A percentile compares a stretch with the other conserved stretches of the same genome.
Conservation (phyloP, 1,140 invertebrate genomes). For the Platorchestia sp. region DNA sequence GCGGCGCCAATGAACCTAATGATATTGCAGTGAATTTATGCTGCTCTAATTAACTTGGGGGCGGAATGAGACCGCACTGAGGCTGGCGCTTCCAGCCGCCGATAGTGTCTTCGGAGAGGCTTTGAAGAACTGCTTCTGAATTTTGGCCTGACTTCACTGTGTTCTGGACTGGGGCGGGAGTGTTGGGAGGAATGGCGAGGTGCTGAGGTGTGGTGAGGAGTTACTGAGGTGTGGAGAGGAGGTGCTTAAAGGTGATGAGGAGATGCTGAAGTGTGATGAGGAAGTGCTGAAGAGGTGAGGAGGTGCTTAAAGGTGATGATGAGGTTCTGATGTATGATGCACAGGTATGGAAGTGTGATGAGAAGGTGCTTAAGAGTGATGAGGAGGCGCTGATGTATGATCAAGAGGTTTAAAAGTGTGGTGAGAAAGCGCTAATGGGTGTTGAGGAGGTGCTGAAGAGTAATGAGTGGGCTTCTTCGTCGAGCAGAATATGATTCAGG, state of each 20-base stretch:
- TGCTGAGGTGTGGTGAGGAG: not conserved
- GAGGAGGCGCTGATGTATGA: too few species aligned
- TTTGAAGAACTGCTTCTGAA: not conserved
- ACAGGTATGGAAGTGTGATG: too few species aligned
- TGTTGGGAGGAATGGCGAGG: not conserved
- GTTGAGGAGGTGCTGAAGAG: not conserved
- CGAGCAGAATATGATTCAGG: not conserved
- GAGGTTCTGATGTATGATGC: too few species aligned
- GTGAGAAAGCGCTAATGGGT: too few species aligned
- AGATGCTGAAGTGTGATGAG: not conserved
- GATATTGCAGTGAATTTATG: not conserved
- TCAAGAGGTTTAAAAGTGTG: too few species aligned
- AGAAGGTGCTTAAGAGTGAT: too few species aligned
- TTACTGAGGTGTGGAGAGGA: not conserved
- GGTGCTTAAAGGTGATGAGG: not conserved
- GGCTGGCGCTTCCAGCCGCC: not conserved
- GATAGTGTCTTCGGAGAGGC: not conserved
- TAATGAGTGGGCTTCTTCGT: not conserved
- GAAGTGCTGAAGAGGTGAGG: too few species aligned
- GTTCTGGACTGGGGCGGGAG: not conserved
- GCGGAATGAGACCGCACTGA: not conserved
- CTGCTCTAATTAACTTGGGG: not conserved
- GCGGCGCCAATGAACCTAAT: not conserved
- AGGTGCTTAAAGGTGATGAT: too few species aligned
- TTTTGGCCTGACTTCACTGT: not conserved